These are phyloP conservation scores for Nymphalis c-album DNA, from an alignment of 2,888 invertebrate genomes.

Conservation along the genomic window DNA sequence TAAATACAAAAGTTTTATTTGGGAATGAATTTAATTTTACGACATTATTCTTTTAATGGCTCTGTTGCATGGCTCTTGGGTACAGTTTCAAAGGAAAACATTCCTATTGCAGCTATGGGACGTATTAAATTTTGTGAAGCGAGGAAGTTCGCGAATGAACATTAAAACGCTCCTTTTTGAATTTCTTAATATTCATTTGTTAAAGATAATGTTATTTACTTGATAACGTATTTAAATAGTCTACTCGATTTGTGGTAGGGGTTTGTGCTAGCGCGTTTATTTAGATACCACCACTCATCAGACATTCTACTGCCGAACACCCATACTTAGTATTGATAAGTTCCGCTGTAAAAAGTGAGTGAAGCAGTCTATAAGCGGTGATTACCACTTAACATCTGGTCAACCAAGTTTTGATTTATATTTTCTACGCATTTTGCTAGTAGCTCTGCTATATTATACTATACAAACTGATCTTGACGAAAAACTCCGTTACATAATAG, in stretches of 20 bases:
- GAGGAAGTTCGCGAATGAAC: conserved; percentile 58
- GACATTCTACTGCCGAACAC: too few relatives aligned
- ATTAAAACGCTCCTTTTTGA: conserved; percentile 50
- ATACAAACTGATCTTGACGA: too few relatives aligned
- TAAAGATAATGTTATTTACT: conserved; percentile 29
- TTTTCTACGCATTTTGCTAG: too few relatives aligned
- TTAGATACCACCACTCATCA: too few relatives aligned
- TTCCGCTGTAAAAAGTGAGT: too few relatives aligned
- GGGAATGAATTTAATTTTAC: conserved; percentile 61
- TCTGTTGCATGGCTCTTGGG: conserved; percentile 61
- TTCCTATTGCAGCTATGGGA: conserved; percentile 73
- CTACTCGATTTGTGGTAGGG: not conserved
- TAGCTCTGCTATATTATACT: too few relatives aligned
- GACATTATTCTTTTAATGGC: conserved; percentile 68
- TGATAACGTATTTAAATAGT: not conserved
- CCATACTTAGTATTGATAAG: too few relatives aligned
- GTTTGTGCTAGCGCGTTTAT: not conserved
- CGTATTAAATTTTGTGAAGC: conserved; percentile 69
- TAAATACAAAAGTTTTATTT: conserved; percentile 48
- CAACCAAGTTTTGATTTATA: too few relatives aligned
- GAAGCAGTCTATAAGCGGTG: too few relatives aligned
- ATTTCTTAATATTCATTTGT: conserved; percentile 33
- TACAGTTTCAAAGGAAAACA: conserved; percentile 66
- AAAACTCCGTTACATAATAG: too few relatives aligned
- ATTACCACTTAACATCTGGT: too few relatives aligned